Conservation (phyloP, 2,888 invertebrate species). For the Drosophila lutescens region DNA sequence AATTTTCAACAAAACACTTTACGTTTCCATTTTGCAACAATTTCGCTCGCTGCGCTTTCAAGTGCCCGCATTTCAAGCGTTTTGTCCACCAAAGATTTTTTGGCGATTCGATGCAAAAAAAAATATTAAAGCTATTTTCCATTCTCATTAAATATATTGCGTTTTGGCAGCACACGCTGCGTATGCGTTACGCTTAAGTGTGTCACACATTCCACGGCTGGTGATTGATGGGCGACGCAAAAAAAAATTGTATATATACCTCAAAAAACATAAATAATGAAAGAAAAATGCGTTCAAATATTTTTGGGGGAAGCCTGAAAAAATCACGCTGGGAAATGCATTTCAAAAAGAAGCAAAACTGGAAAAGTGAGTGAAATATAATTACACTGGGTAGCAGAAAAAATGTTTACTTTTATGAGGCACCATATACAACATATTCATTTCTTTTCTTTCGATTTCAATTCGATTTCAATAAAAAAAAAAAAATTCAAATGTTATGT, state of each 20-base stretch:
- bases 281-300: conserved; percentile 25
- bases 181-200: conserved; percentile 57
- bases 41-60: conserved; percentile 64
- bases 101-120: conserved; percentile 37
- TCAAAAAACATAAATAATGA: conserved; percentile 32
- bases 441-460: too few relatives aligned
- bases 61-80: conserved; percentile 63
- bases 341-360: conserved; percentile 19
- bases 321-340: conserved; percentile 29
- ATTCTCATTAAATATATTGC: conserved; percentile 40
- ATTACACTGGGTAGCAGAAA: background rate
- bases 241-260: conserved; percentile 5
- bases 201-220: conserved; percentile 55
- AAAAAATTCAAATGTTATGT: too few relatives aligned
- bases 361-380: conserved; percentile 13
- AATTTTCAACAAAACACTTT: conserved; percentile 79
- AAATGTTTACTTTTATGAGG: background rate
- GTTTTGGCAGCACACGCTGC: conserved; percentile 49
- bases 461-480: too few relatives aligned
- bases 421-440: background rate
- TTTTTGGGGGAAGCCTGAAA: background rate
- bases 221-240: conserved; percentile 62
- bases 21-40: conserved; percentile 69
- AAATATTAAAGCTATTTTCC: conserved; percentile 50
- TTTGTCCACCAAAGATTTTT: conserved; percentile 40